Conservation (phyloP, 1,140 invertebrate species). For the Ceratina calcarata region DNA sequence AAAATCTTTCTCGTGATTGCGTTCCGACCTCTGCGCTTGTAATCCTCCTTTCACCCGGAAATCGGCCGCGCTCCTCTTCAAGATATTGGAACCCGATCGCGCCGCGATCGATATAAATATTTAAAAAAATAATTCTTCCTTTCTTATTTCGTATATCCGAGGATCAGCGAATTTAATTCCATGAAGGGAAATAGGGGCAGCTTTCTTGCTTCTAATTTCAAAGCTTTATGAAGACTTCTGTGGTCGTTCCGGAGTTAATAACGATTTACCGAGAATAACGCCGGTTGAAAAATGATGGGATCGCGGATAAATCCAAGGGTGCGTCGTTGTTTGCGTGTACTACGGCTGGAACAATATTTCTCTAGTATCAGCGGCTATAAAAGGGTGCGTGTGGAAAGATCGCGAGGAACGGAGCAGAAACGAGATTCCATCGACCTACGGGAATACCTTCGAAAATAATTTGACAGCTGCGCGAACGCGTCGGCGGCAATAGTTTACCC, state of each 20-base stretch:
- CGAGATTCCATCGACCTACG: constrained; percentile 58
- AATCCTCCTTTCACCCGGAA: constrained; percentile 18
- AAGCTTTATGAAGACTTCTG: neutral
- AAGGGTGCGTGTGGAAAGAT: constrained; percentile 42
- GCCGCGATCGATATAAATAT: constrained; percentile 37
- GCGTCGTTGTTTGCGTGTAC: constrained; percentile 27
- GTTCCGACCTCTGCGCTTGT: constrained; percentile 52
- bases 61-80: neutral
- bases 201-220: neutral
- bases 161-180: neutral
- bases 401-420: constrained; percentile 44
- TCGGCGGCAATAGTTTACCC: constrained; percentile 12
- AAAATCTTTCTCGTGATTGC: constrained; percentile 73
- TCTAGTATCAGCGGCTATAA: constrained; percentile 48
- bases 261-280: neutral
- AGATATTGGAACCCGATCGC: constrained; percentile 26
- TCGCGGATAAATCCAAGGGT: constrained; percentile 31
- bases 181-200: neutral
- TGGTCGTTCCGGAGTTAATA: neutral
- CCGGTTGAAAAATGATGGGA: neutral
- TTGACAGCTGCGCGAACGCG: constrained; percentile 53
- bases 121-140: neutral
- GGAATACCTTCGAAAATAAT: constrained; percentile 59
- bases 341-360: constrained; percentile 59
- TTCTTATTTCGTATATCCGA: neutral